Percentiles rank a stretch among this genome's conserved stretches.
phyloP scores from a whole-genome alignment of 2,888 invertebrate species.

The Caenorhabditis sinica region DNA sequence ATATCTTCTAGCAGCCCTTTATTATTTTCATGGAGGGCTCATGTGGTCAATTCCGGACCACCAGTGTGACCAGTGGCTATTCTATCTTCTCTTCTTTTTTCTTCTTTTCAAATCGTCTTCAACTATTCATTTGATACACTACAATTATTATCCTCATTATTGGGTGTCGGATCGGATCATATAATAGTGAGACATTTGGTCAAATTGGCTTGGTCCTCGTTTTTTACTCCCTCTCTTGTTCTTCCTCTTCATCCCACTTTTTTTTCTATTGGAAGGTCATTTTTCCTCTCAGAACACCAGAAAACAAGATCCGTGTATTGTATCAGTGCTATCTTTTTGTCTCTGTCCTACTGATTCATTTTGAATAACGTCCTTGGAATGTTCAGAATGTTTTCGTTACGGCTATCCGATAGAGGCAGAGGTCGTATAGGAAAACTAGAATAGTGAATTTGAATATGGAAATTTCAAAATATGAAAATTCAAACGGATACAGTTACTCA shows the following conservation, averaged over 20 bases:
- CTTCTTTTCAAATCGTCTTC: conserved; percentile 36
- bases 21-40: conserved; percentile 13
- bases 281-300: not conserved
- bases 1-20: not conserved
- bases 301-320: conserved; percentile 31
- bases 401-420: not conserved
- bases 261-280: conserved; percentile 11
- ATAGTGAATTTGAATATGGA: conserved; percentile 24
- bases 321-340: conserved; percentile 19
- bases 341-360: not conserved
- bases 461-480: not conserved
- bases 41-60: conserved; percentile 42
- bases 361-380: conserved; percentile 28
- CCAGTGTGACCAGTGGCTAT: conserved; percentile 40
- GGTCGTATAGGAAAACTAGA: not conserved
- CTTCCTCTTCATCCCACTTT: not conserved
- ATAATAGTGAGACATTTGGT: conserved; percentile 65
- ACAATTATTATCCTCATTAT: conserved; percentile 55
- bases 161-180: conserved; percentile 42
- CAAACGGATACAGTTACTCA: conserved; percentile 1
- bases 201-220: conserved; percentile 56
- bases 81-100: conserved; percentile 12
- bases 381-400: conserved; percentile 20
- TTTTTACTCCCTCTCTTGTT: conserved; percentile 14
- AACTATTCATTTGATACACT: conserved; percentile 56